Evolutionary conservation across 2,797 vertebrate genomes (phyloP).

Genomic region (Anniella stebbinsi): DNA sequence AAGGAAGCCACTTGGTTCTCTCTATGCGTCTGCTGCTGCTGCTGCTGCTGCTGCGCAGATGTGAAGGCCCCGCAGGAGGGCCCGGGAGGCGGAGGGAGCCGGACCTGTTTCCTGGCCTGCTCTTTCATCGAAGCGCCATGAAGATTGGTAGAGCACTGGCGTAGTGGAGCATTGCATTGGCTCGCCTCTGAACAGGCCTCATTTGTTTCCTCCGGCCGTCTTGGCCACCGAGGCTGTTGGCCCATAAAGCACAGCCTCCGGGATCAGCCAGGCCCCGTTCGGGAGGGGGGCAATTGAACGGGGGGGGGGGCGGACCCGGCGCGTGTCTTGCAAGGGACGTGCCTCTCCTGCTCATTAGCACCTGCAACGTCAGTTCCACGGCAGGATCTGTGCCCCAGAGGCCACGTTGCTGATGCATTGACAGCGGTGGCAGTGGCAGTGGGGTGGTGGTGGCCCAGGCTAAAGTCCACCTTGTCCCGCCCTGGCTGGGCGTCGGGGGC

Average conservation of each 20-base stretch:
- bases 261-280: neutral
- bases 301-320: neutral
- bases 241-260: neutral
- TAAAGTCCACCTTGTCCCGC: neutral
- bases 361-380: neutral
- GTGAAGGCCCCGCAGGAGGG: neutral
- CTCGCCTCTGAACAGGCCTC: neutral
- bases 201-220: neutral
- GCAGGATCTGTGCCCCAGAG: neutral
- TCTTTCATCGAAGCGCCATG: constrained; percentile 26
- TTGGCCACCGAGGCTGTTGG: neutral
- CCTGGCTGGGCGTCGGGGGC: neutral
- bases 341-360: neutral
- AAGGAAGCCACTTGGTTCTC: no score
- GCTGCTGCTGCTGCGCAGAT: neutral
- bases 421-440: neutral
- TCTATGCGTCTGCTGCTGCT: neutral
- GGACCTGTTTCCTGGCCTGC: neutral
- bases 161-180: rapidly evolving
- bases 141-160: constrained; percentile 31
- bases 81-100: neutral
- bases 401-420: neutral
- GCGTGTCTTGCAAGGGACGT: neutral
- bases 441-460: neutral
- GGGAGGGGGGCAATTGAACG: neutral